Evolutionary conservation across 1,140 invertebrate genomes (phyloP).

Genomic region (Pseudomyrmex cubaensis): DNA sequence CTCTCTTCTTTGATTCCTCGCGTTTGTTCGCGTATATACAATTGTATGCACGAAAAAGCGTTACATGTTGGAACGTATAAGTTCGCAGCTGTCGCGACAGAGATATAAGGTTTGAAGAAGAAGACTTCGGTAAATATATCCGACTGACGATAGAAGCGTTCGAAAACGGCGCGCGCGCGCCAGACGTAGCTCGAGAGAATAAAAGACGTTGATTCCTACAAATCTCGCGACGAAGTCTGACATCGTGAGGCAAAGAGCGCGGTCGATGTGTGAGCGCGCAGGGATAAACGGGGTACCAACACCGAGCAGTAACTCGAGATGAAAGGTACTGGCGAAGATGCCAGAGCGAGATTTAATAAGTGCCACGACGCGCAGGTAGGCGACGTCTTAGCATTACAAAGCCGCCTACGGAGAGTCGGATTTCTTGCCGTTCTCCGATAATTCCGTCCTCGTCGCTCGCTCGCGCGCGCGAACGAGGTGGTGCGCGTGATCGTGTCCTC

Average conservation of each 20-base stretch:
- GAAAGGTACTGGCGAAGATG: conserved; percentile 67
- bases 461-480: not conserved
- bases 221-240: conserved; percentile 62
- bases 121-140: conserved; percentile 17
- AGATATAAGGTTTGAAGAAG: not conserved
- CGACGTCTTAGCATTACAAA: conserved; percentile 77
- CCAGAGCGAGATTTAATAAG: conserved; percentile 79
- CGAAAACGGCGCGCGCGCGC: not conserved
- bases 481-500: conserved; percentile 22
- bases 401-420: conserved; percentile 74
- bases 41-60: conserved; percentile 1
- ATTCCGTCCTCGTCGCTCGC: conserved; percentile 42
- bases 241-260: conserved; percentile 57
- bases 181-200: not conserved
- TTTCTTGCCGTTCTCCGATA: conserved; percentile 70
- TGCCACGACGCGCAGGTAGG: conserved; percentile 69
- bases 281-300: not conserved
- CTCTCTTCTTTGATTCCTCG: conserved; percentile 1
- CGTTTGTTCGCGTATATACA: not conserved
- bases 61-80: not conserved
- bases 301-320: conserved; percentile 70
- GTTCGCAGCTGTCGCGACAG: conserved; percentile 26
- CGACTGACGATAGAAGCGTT: conserved; percentile 14
- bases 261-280: conserved; percentile 32
- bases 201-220: conserved; percentile 49